phyloP scores from a whole-genome alignment of 53 echinoderm and acorn worm species.

The Antedon mediterranea region DNA sequence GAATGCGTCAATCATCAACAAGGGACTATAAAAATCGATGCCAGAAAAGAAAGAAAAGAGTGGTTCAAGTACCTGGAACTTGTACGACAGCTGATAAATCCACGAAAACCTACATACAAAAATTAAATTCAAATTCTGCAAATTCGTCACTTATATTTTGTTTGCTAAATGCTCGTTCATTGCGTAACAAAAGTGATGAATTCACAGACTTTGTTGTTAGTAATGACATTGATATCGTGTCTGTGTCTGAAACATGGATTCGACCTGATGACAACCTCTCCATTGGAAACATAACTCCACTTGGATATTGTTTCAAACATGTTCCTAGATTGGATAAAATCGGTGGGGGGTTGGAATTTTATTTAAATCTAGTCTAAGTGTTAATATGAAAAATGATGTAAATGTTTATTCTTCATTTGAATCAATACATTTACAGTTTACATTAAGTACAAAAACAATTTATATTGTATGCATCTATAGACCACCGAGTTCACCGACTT shows the following conservation, averaged over 20 bases:
- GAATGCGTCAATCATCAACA: too few relatives aligned
- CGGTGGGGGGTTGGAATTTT: neutral
- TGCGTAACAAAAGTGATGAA: neutral
- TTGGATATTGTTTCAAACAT: neutral
- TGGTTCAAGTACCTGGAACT: too few relatives aligned
- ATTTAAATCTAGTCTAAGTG: neutral
- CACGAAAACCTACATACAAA: too few relatives aligned
- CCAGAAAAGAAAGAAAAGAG: too few relatives aligned
- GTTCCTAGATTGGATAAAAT: neutral
- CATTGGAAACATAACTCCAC: neutral
- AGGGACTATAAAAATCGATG: too few relatives aligned
- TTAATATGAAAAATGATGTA: too few relatives aligned
- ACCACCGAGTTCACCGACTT: too few relatives aligned
- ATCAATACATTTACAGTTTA: neutral
- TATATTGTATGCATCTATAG: too few relatives aligned
- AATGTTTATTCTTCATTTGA: too few relatives aligned
- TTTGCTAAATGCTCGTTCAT: neutral
- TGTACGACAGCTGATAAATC: too few relatives aligned
- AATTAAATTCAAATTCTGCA: too few relatives aligned
- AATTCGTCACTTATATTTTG: neutral
- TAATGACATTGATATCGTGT: neutral
- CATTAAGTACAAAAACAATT: neutral
- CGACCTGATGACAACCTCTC: neutral
- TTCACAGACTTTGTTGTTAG: neutral
- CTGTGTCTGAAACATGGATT: neutral